A percentile compares a stretch with the other conserved stretches of the same genome.
These are phyloP conservation scores for Rhabditoides inermis DNA, from an alignment of 2,888 invertebrate genomes.

Conservation along the genomic window DNA sequence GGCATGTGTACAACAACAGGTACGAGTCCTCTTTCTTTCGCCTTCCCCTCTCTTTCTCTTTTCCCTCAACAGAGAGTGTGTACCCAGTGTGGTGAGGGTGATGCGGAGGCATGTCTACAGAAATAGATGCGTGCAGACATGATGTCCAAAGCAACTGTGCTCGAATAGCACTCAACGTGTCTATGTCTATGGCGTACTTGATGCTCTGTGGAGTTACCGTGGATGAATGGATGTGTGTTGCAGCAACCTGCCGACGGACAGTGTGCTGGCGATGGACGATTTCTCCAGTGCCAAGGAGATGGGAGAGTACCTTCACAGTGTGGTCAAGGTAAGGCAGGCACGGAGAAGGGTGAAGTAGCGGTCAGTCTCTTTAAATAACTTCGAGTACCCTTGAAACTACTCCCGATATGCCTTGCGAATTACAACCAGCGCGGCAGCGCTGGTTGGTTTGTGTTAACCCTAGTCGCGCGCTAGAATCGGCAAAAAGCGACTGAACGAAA, in stretches of 20 bases:
- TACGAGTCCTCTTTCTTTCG: too few relatives aligned
- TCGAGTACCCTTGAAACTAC: background rate
- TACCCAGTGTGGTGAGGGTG: too few relatives aligned
- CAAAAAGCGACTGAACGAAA: too few relatives aligned
- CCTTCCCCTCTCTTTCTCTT: background rate
- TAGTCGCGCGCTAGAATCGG: too few relatives aligned
- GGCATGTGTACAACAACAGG: slow-evolving; percentile 25
- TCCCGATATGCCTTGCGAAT: too few relatives aligned
- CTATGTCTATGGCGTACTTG: slow-evolving; percentile 2
- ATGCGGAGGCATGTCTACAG: too few relatives aligned
- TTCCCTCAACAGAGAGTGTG: background rate
- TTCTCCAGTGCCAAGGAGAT: slow-evolving; percentile 34
- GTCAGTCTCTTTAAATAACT: background rate
- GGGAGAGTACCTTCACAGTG: slow-evolving; percentile 29
- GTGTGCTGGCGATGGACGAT: slow-evolving; percentile 49
- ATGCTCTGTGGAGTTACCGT: background rate
- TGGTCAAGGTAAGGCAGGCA: slow-evolving; percentile 15
- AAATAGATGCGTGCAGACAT: too few relatives aligned
- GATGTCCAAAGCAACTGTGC: background rate
- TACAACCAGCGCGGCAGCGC: too few relatives aligned
- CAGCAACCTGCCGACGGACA: slow-evolving; percentile 36
- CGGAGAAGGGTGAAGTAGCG: background rate
- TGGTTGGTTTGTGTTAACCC: too few relatives aligned
- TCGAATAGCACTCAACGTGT: background rate
- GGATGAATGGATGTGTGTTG: too few relatives aligned